These are phyloP conservation scores for Heliconius hortense DNA, from an alignment of 2,888 invertebrate genomes.

Conservation along the genomic window DNA sequence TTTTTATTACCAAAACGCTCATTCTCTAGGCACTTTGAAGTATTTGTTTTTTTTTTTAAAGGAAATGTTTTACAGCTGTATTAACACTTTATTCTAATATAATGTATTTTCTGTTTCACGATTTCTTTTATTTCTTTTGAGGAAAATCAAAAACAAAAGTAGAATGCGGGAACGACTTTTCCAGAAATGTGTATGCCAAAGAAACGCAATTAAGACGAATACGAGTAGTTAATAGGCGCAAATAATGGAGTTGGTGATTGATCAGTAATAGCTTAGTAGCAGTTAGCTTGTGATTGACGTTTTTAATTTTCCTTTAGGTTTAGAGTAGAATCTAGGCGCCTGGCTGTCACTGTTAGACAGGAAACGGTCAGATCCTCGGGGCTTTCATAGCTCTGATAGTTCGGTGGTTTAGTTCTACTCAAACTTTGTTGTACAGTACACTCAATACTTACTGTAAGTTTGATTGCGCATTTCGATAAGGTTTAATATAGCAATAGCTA, in stretches of 20 bases:
- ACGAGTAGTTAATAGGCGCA: slow-evolving; percentile 65
- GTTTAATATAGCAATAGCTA: background rate
- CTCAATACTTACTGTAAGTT: slow-evolving; percentile 13
- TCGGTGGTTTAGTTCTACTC: slow-evolving; percentile 38
- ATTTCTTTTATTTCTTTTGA: slow-evolving; percentile 18
- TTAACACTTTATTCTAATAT: slow-evolving; percentile 38
- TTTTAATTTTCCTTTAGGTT: slow-evolving; percentile 62
- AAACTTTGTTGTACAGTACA: slow-evolving; percentile 16
- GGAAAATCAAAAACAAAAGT: slow-evolving; percentile 15
- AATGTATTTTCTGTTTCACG: slow-evolving; percentile 26
- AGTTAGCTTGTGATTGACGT: slow-evolving; percentile 68
- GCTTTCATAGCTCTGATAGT: slow-evolving; percentile 44
- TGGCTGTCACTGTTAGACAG: slow-evolving; percentile 52
- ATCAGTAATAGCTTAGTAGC: slow-evolving; percentile 66
- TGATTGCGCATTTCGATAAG: slow-evolving; percentile 23
- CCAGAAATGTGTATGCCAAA: slow-evolving; percentile 44
- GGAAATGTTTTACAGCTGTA: slow-evolving; percentile 36
- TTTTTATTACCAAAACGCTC: slow-evolving; percentile 70
- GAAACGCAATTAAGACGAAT: slow-evolving; percentile 69
- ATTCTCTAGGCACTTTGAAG: slow-evolving; percentile 57
- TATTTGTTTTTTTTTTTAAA: slow-evolving; percentile 55
- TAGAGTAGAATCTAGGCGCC: slow-evolving; percentile 51
- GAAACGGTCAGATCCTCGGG: slow-evolving; percentile 50
- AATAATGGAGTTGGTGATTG: slow-evolving; percentile 71
- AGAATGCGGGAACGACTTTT: slow-evolving; percentile 16